Evolutionary conservation across 2,888 invertebrate species (phyloP).

Genomic region (Trichacis sp.): DNA sequence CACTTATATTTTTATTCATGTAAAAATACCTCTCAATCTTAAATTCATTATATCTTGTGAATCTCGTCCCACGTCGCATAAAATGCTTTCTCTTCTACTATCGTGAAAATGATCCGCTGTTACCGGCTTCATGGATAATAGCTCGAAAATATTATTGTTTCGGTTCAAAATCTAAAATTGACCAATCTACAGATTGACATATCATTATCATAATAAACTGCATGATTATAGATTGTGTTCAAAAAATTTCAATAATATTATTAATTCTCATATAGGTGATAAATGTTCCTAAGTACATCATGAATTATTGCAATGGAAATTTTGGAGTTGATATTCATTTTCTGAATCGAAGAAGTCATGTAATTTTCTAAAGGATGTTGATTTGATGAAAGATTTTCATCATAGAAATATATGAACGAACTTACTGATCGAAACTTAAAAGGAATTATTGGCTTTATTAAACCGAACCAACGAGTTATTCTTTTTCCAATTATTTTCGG

Average conservation of each 20-base stretch:
- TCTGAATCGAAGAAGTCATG: too few species aligned
- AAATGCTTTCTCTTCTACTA: constrained; percentile 71
- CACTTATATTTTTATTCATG: background rate
- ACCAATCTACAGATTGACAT: too few species aligned
- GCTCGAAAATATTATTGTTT: constrained; percentile 96
- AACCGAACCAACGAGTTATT: constrained; percentile 91
- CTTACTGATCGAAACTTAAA: constrained; percentile 93
- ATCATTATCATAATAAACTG: too few species aligned
- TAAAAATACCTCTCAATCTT: constrained; percentile 57
- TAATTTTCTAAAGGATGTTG: too few species aligned
- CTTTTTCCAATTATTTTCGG: constrained; percentile 90
- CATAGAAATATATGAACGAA: too few species aligned
- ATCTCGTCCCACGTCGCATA: constrained; percentile 76
- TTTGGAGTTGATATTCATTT: too few species aligned
- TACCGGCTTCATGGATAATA: constrained; percentile 90
- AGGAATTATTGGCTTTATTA: constrained; percentile 91
- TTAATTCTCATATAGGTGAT: too few species aligned
- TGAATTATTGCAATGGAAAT: too few species aligned
- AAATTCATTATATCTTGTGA: constrained; percentile 75
- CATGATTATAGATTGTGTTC: too few species aligned
- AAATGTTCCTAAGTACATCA: too few species aligned
- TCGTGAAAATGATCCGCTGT: constrained; percentile 74
- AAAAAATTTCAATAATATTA: background rate
- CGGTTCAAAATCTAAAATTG: constrained; percentile 85
- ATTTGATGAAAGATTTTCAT: too few species aligned